A percentile compares a stretch with the other conserved stretches of the same genome.
Evolutionary conservation across 2,888 invertebrate genomes (phyloP).

Genomic region (Ceramica pisi): DNA sequence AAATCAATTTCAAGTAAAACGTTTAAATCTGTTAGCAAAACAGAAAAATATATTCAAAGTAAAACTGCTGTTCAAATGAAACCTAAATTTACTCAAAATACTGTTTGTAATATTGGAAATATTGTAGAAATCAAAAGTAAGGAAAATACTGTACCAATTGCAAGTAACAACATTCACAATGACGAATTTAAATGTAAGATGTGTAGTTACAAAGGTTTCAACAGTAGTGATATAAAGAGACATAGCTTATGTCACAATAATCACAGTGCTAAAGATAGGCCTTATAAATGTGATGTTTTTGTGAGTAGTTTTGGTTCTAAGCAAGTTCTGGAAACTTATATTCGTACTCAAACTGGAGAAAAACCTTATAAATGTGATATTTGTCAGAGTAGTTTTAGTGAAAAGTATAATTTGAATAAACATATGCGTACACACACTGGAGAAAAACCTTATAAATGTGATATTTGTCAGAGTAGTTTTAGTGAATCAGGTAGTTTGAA

Average conservation of each 20-base stretch:
- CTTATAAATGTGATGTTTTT: neutral
- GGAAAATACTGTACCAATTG: neutral
- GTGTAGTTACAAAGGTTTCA: conserved; percentile 37
- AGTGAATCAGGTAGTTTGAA: neutral
- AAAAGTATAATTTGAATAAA: neutral
- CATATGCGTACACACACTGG: neutral
- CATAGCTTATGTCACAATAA: conserved; percentile 29
- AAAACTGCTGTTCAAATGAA: neutral
- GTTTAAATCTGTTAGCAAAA: neutral
- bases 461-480: neutral
- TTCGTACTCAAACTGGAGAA: neutral
- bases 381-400: neutral
- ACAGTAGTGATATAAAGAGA: conserved; percentile 7
- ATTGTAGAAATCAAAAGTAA: neutral
- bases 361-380: neutral
- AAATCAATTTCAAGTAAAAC: neutral
- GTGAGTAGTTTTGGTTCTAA: neutral
- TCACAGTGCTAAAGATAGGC: neutral
- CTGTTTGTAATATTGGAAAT: neutral
- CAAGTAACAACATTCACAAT: neutral
- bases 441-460: neutral
- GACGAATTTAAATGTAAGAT: conserved; percentile 28
- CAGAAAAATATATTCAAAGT: neutral
- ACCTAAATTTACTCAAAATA: neutral
- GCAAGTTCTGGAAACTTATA: neutral